These are phyloP conservation scores for Pomatorhinus ruficollis DNA, from an alignment of 2,113 vertebrate species.

Conservation along the genomic window DNA sequence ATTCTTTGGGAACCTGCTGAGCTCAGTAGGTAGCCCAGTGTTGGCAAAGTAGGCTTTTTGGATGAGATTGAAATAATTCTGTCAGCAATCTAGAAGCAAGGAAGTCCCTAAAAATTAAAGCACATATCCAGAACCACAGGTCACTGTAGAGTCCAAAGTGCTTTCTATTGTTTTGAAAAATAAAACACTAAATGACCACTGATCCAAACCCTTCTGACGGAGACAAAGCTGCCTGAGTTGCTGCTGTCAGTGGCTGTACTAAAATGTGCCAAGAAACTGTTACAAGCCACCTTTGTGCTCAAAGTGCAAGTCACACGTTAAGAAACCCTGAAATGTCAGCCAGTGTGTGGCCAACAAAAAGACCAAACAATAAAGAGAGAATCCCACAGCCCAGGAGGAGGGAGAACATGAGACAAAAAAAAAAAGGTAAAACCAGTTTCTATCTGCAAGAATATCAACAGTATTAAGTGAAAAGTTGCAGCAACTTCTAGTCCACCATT, in stretches of 20 bases:
- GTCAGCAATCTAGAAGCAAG: neutral
- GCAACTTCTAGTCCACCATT: neutral
- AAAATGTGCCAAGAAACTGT: constrained; percentile 15
- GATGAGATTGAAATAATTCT: neutral
- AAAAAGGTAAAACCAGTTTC: neutral
- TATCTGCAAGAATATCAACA: neutral
- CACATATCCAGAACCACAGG: neutral
- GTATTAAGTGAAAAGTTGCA: neutral
- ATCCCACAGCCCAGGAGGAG: neutral
- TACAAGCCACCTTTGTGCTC: neutral
- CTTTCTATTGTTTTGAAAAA: neutral
- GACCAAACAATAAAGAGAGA: neutral
- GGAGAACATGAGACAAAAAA: fast-evolving
- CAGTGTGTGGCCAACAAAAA: neutral
- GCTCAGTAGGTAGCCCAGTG: neutral
- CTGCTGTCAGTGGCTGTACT: neutral
- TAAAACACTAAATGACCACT: neutral
- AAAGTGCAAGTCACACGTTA: neutral
- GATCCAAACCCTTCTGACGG: neutral
- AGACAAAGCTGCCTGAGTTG: neutral
- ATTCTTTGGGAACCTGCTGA: neutral
- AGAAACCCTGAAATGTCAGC: neutral
- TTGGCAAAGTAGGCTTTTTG: neutral
- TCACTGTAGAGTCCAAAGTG: neutral
- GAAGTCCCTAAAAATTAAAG: neutral